Percentiles rank a stretch among this genome's conserved stretches.
phyloP scores from a whole-genome alignment of 2,113 vertebrate species.

The Agelaius phoeniceus region DNA sequence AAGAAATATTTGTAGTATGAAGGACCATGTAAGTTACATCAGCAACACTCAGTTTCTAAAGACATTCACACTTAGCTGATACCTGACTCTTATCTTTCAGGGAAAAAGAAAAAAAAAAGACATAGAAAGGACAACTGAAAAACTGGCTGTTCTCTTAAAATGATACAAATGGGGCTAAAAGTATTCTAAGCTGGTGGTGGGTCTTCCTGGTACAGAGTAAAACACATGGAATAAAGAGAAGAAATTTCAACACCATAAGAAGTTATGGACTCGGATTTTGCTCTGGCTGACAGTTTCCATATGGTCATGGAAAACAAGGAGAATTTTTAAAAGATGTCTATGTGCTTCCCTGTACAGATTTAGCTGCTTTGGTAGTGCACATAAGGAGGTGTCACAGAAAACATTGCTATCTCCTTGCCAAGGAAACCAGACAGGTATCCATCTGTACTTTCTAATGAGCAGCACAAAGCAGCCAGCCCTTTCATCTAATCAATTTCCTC shows the following conservation, averaged over 20 bases:
- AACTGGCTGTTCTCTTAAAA: neutral
- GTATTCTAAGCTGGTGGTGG: neutral
- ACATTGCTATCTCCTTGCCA: neutral
- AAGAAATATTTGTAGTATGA: neutral
- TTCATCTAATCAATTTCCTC: neutral
- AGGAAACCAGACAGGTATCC: neutral
- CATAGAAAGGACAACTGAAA: neutral
- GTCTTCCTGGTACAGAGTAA: neutral
- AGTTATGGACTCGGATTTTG: neutral
- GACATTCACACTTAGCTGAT: neutral
- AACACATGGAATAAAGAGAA: neutral
- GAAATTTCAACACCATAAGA: neutral
- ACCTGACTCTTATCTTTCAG: neutral
- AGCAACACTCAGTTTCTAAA: neutral
- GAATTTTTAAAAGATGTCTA: neutral
- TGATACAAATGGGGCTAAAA: fast-evolving
- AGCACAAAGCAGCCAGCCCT: neutral
- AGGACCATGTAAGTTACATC: neutral
- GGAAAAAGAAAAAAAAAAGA: neutral
- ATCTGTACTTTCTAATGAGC: neutral
- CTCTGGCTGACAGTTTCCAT: neutral
- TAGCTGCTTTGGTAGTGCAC: neutral
- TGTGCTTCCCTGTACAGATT: neutral
- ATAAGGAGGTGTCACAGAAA: neutral
- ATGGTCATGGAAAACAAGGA: neutral